Percentiles rank a stretch among this genome's conserved stretches.
phyloP scores from a whole-genome alignment of 2,888 invertebrate genomes.

The Hofmannophila pseudospretella region DNA sequence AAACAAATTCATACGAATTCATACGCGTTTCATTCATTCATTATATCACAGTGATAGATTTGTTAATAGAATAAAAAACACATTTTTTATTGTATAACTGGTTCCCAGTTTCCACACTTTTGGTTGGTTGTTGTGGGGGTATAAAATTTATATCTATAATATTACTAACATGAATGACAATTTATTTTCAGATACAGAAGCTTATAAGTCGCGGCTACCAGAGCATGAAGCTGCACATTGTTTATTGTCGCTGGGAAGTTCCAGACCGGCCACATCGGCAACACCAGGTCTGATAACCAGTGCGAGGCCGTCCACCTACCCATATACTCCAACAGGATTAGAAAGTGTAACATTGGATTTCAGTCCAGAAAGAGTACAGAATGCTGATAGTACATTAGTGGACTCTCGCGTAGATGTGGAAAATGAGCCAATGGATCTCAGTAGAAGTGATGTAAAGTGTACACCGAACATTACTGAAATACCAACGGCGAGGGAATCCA shows the following conservation, averaged over 20 bases:
- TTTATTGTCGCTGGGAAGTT: slow-evolving; percentile 84
- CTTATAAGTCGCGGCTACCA: slow-evolving; percentile 82
- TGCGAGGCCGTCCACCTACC: slow-evolving; percentile 82
- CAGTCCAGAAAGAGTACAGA: slow-evolving; percentile 42
- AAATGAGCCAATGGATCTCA: slow-evolving; percentile 74
- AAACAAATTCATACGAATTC: no score
- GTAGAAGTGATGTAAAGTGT: slow-evolving; percentile 58
- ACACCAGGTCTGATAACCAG: slow-evolving; percentile 78
- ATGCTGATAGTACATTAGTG: slow-evolving; percentile 33
- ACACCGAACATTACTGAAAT: slow-evolving; percentile 66
- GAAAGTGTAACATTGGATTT: slow-evolving; percentile 41
- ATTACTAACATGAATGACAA: no score
- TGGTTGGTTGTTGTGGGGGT: no score
- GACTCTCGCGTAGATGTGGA: slow-evolving; percentile 61
- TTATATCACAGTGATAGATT: no score
- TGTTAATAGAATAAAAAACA: no score
- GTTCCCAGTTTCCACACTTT: no score
- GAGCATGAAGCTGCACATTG: slow-evolving; percentile 93
- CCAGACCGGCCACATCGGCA: slow-evolving; percentile 68
- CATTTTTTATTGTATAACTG: no score
- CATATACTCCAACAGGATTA: slow-evolving; percentile 72
- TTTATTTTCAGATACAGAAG: slow-evolving; percentile 76
- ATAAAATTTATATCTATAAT: no score
- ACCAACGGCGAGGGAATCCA: slow-evolving; percentile 80
- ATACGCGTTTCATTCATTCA: no score